Base-by-base conservation (phyloP, 2,113 vertebrate genomes). In the Synchiropus splendidus region DNA sequence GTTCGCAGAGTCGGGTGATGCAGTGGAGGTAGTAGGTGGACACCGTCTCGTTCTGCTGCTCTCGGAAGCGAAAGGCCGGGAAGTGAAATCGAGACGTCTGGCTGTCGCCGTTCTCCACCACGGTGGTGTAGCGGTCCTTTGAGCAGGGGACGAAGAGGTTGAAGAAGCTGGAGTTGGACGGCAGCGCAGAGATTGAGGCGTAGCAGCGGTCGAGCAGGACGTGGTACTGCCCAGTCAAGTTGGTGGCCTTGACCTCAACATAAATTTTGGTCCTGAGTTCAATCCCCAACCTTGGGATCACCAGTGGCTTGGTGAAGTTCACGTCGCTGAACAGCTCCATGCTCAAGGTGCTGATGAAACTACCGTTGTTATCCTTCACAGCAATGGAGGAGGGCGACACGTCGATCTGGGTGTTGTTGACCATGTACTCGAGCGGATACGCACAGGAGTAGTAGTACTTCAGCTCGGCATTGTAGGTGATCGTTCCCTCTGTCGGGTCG, bases 161-260 rank as follows among this genome's bases (percentile, higher is more conserved):
- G 45, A 85, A 88, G 48, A 31, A 73, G 42, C 60, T 79, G 53
- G 78, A 80, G 72, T 78, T 81, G 1, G 51, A 14, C 1, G 80
- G 77, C 31, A 61, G 33, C 0, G 47, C 52, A 18, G 67, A 80
- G 11, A 78, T 53, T 6, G 84, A 79, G 42, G 85, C 81, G 12
- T 85, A 88, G 54, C 86, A 87, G 2, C 73, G 74, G 59, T 87
- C 84, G 5, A 87, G 72, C n/a, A 86, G 49, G 16, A 87, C 72
- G 12, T 85, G 53, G 39, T 77, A 85, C 79, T 80, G 82, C 31
- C 51, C 54, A 0, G 82, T 86, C 52, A 88, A 67, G 63, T 88
- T 83, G 44, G 60, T 81, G 44, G 83, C 84, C 39, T 72, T 83
- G 42, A 88, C 79, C 66, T 83, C 72, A 1, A 82, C 85, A 16